Percentiles rank a stretch among this genome's conserved stretches.
phyloP scores from a whole-genome alignment of 2,797 vertebrate species.

The Typhlichthys eigenmanni region DNA sequence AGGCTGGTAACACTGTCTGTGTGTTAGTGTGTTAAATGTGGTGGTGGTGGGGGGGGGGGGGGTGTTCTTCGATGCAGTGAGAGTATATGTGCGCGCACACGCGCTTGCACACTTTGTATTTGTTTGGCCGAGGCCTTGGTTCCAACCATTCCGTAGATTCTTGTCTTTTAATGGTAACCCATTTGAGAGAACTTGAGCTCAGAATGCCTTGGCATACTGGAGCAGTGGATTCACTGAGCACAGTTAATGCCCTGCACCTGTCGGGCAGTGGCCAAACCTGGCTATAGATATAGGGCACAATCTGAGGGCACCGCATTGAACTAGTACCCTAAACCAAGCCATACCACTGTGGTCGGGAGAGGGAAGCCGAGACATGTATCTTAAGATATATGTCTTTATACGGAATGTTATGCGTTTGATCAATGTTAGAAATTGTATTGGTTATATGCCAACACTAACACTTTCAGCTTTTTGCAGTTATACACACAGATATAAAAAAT shows the following conservation, averaged over 20 bases:
- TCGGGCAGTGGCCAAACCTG: slow-evolving; percentile 47
- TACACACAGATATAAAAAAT: not conserved
- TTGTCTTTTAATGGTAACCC: slow-evolving; percentile 65
- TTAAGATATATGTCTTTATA: slow-evolving; percentile 3
- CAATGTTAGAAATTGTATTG: not conserved
- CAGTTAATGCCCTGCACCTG: slow-evolving; percentile 74
- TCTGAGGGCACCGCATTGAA: slow-evolving; percentile 48
- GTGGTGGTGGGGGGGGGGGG: too few species aligned
- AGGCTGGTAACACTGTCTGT: not conserved
- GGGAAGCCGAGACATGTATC: not conserved
- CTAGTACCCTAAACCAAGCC: not conserved
- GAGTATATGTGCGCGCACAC: not conserved
- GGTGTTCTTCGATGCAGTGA: too few species aligned
- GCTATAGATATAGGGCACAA: slow-evolving; percentile 51
- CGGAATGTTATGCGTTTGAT: not conserved
- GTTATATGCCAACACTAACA: not conserved
- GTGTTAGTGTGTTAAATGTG: not conserved
- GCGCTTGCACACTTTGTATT: slow-evolving; percentile 15
- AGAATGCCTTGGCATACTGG: slow-evolving; percentile 13
- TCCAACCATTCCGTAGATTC: slow-evolving; percentile 43
- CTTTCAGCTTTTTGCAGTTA: not conserved
- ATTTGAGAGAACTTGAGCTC: slow-evolving; percentile 62
- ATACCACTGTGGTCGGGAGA: too few species aligned
- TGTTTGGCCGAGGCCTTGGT: slow-evolving; percentile 26
- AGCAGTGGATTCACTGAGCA: slow-evolving; percentile 32